phyloP scores from a whole-genome alignment of 2,888 invertebrate genomes.

The Craniophora ligustri region DNA sequence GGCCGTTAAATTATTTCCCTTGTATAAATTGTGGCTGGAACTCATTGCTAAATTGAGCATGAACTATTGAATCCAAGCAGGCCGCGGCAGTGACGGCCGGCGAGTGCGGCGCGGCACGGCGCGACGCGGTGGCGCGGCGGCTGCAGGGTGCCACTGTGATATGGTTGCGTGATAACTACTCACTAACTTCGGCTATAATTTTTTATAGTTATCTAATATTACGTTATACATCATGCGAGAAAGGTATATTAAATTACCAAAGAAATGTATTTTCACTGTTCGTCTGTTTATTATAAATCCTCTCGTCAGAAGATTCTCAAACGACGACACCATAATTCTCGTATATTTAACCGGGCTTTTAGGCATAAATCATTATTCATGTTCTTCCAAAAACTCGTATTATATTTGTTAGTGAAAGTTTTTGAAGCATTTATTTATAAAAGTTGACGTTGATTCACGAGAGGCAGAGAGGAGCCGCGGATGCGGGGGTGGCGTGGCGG shows the following conservation, averaged over 20 bases:
- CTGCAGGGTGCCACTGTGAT: background rate
- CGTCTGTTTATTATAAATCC: conserved; percentile 19
- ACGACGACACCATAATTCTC: conserved; percentile 13
- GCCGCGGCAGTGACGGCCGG: too few relatives aligned
- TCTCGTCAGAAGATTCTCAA: conserved; percentile 18
- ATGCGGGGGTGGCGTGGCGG: conserved; percentile 54
- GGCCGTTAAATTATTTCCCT: conserved; percentile 34
- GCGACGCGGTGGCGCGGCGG: background rate
- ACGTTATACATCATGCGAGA: conserved; percentile 16
- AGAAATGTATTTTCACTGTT: conserved; percentile 14
- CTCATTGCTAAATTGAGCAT: conserved; percentile 7
- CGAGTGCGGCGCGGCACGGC: background rate
- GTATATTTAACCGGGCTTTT: conserved; percentile 35
- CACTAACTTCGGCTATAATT: conserved; percentile 13
- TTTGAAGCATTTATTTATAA: conserved; percentile 74
- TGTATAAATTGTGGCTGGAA: conserved; percentile 1
- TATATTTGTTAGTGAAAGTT: conserved; percentile 79
- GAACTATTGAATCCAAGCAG: too few relatives aligned
- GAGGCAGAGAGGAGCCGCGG: conserved; percentile 39
- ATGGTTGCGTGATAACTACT: conserved; percentile 34
- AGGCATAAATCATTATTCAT: conserved; percentile 50
- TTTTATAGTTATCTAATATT: conserved; percentile 36
- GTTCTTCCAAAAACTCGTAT: conserved; percentile 64
- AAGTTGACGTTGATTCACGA: conserved; percentile 71
- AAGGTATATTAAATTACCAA: conserved; percentile 5